A percentile compares a stretch with the other conserved stretches of the same genome.
These are phyloP conservation scores for Lepus timidus DNA, from an alignment of 2,113 vertebrate species.

Conservation along the genomic window DNA sequence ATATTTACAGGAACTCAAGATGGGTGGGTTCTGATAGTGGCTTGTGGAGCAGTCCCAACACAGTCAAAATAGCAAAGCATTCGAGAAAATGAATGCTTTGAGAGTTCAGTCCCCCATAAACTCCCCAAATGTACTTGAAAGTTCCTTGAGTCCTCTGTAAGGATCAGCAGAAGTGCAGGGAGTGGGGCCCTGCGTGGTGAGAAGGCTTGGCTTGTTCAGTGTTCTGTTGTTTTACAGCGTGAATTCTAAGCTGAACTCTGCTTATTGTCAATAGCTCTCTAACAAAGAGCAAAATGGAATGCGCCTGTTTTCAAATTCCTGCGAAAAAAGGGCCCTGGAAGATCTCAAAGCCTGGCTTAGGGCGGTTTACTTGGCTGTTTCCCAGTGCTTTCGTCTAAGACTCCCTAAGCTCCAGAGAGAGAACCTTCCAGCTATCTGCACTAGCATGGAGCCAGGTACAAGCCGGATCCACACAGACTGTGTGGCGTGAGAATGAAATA, in stretches of 20 bases:
- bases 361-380: background rate
- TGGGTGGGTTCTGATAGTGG: conserved; percentile 70
- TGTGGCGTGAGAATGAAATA: background rate
- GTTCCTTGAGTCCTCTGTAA: background rate
- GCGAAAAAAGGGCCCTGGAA: conserved; percentile 57
- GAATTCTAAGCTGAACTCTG: conserved; percentile 53
- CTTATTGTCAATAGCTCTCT: conserved; percentile 65
- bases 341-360: conserved; percentile 35
- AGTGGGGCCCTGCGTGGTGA: background rate
- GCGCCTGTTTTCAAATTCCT: conserved; percentile 75
- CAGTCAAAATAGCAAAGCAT: conserved; percentile 67
- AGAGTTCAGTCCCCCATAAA: background rate
- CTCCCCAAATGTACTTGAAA: background rate
- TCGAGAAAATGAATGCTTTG: conserved; percentile 55
- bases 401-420: background rate
- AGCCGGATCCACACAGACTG: background rate
- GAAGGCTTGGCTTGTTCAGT: conserved; percentile 16
- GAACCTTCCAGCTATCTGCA: background rate
- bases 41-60: conserved; percentile 39
- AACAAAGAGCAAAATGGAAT: conserved; percentile 72
- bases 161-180: background rate
- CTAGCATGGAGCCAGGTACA: background rate
- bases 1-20: conserved; percentile 79
- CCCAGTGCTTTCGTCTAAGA: conserved; percentile 36
- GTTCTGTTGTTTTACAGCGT: conserved; percentile 38